These are phyloP conservation scores for Chymomyza procnemis DNA, from an alignment of 2,888 invertebrate species.

Conservation along the genomic window DNA sequence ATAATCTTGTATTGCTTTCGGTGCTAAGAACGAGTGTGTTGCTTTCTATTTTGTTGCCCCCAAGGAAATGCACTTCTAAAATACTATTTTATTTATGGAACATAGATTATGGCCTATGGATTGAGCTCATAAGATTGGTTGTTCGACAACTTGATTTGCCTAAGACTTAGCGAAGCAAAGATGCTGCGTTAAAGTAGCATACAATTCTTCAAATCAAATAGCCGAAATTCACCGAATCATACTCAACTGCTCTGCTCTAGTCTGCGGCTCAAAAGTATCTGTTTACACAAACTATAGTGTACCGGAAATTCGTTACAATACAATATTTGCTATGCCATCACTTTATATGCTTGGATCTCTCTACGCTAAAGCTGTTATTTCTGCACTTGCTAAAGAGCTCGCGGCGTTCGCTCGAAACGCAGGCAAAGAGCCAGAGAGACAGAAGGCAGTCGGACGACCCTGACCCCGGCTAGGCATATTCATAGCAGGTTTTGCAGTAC, in stretches of 20 bases:
- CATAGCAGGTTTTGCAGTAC: background rate
- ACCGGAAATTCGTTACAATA: too few relatives aligned
- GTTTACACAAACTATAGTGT: too few relatives aligned
- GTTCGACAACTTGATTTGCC: too few relatives aligned
- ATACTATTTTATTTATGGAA: background rate
- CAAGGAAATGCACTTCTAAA: background rate
- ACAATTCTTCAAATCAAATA: too few relatives aligned
- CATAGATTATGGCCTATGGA: background rate
- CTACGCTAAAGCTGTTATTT: constrained; percentile 58
- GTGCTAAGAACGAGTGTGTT: background rate
- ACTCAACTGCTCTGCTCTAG: too few relatives aligned
- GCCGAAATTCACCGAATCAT: too few relatives aligned
- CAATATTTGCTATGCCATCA: too few relatives aligned
- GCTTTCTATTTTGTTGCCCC: background rate
- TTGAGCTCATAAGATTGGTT: too few relatives aligned
- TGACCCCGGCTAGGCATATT: constrained; percentile 51
- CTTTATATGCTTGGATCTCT: constrained; percentile 54
- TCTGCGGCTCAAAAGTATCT: too few relatives aligned
- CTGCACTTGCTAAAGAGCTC: constrained; percentile 42
- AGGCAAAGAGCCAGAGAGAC: background rate
- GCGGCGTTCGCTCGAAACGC: background rate
- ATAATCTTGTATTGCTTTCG: background rate
- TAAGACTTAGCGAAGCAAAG: too few relatives aligned
- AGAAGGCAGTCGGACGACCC: constrained; percentile 45
- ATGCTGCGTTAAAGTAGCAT: too few relatives aligned